Evolutionary conservation across 2,113 vertebrate genomes (phyloP), one percentile per base, ranked within the genome.

Genomic region (Coreoperca whiteheadi): DNA sequence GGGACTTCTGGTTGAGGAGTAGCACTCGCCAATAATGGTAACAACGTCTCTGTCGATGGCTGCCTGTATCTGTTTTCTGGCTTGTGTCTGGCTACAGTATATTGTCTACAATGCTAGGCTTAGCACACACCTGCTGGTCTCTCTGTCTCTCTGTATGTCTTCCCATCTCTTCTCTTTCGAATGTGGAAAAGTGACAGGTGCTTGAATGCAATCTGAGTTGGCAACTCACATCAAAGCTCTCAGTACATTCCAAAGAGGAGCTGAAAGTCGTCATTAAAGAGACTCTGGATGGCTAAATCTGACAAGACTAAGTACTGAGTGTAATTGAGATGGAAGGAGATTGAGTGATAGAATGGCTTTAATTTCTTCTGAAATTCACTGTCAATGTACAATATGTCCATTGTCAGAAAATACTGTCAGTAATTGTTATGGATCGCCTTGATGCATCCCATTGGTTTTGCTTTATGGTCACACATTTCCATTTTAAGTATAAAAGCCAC

Each of bases 241-340:
- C 71, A 73, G 85, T 84, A 87, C 91, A 92, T 93, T 90, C 80
- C 77, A 77, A 89, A 90, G 78, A 93, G 83, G 73, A 86, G 60
- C 89, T 91, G 77, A 81, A 90, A 89, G 91, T 93, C 83, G 74
- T 83, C 90, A 92, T 94, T 93, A 93, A 93, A 93, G 87, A 91
- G 87, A 84, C 86, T 88, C 88, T 87, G 82, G 85, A 83, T 87
- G 86, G 87, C 77, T 81, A 86, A 88, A 89, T 91, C 84, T 90
- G 88, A 91, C 83, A 91, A 90, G 83, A 91, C 79, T 83, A 88
- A 91, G 82, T 67, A 74, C 74, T 77, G 83, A 85, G 72, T 72
- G 81, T 86, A 93, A 90, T 87, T 91, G 91, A 90, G 89, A 85
- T 69, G 72, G 82, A 79, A 86, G 65, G 50, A 77, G 81, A 92